phyloP scores from a whole-genome alignment of 2,888 invertebrate genomes.

The Monopis laevigella region DNA sequence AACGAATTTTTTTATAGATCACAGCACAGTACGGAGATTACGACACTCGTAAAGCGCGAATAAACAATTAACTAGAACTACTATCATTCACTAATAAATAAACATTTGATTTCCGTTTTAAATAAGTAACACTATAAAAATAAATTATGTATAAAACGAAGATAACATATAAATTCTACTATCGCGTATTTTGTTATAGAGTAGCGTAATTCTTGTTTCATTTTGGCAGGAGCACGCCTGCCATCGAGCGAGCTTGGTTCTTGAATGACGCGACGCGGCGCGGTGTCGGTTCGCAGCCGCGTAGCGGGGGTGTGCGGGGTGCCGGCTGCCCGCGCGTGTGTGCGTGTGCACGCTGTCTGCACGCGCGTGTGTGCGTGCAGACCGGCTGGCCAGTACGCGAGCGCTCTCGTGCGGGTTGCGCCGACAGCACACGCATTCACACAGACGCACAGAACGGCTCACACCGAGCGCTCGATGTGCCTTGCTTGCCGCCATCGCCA shows the following conservation, averaged over 20 bases:
- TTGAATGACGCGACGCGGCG: conserved; percentile 63
- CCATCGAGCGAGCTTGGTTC: conserved; percentile 65
- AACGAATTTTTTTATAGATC: conserved; percentile 12
- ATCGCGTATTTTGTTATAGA: conserved; percentile 58
- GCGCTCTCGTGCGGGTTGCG: conserved; percentile 16
- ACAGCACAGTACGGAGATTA: conserved; percentile 47
- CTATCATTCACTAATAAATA: conserved; percentile 60
- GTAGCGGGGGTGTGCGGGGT: conserved; percentile 58
- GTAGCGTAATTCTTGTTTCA: conserved; percentile 57
- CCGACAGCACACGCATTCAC: background rate
- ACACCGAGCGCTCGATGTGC: conserved; percentile 46
- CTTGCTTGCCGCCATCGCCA: conserved; percentile 42
- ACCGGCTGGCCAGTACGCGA: conserved; percentile 8
- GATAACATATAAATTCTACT: conserved; percentile 60
- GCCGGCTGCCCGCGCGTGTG: conserved; percentile 54
- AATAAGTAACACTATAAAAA: conserved; percentile 63
- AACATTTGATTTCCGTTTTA: conserved; percentile 49
- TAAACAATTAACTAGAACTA: conserved; percentile 61
- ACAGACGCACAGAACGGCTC: conserved; percentile 20
- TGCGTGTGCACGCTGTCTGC: background rate
- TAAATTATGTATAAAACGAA: conserved; percentile 57
- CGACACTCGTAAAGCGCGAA: conserved; percentile 43
- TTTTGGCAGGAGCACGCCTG: conserved; percentile 64
- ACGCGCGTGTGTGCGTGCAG: background rate
- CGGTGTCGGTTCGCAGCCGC: conserved; percentile 39